Evolutionary conservation across 2,113 vertebrate species (phyloP), one percentile per base, ranked within the genome.

Genomic region (Sclerurus mexicanus): DNA sequence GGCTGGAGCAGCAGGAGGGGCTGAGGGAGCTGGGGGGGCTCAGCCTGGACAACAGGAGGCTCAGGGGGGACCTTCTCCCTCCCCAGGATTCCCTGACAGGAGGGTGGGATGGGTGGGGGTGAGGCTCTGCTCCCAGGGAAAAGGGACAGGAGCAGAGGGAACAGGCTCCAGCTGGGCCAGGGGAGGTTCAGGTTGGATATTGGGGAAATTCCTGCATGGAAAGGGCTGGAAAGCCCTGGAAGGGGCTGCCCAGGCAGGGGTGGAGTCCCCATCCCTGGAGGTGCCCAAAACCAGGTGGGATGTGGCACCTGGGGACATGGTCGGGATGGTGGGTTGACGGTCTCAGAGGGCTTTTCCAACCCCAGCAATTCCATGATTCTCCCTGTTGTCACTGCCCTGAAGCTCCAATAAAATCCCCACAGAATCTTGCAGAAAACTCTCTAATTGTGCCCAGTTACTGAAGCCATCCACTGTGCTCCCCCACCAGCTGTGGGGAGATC

Each of bases 21-120:
- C 59, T 80, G 58, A 30, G 17, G 24, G 55, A 53, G 74, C 39
- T 39, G 46, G 21, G n/a, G 31, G 10, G 14, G 50, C 42, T 66
- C 31, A 73, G 9, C 8, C 68, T 73, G 52, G 44, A 73, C 37
- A 7, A 89, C 11, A 37, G 9, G 44, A 37, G 52, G 44, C 14
- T 80, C 14, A 6, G 37, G 31, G 17, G n/a, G 16, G 1, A 8
- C 25, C 58, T 56, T 72, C 1, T 87, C 25, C 35, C 59, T 80
- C 25, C 73, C 24, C 35, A 22, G 49, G 49, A 5, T 4, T 63
- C 50, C 37, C 35, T 64, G 58, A 42, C 11, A 37, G 67, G 59
- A 64, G 59, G 7, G 2, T 1, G 35, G 47, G 40, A 8, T 3
- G 0, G 30, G 16, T 5, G 6, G 4, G 16, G 14, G 4, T 49